phyloP scores from a whole-genome alignment of 2,888 invertebrate genomes.

The Enchytraeus crypticus region DNA sequence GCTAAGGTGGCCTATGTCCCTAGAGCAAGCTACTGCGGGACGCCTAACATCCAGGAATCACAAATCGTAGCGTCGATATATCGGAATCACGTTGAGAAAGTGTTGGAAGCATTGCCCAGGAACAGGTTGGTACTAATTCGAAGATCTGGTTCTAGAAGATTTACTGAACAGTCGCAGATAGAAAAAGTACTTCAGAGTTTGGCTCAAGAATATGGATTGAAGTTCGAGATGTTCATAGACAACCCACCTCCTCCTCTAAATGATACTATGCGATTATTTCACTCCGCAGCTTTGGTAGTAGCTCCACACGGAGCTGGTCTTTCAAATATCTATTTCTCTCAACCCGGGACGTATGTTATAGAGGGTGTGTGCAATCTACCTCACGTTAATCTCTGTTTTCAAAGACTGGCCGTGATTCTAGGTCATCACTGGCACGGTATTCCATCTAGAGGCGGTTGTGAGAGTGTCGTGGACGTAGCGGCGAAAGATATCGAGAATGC shows the following conservation, averaged over 20 bases:
- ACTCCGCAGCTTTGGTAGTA: too few relatives aligned
- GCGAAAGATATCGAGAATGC: background rate
- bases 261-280: too few relatives aligned
- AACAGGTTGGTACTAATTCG: constrained; percentile 10
- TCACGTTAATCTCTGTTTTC: too few relatives aligned
- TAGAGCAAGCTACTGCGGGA: background rate
- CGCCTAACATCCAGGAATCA: background rate
- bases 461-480: background rate
- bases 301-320: too few relatives aligned
- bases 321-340: too few relatives aligned
- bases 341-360: constrained; percentile 11
- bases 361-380: background rate
- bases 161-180: constrained; percentile 7
- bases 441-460: background rate
- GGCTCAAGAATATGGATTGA: background rate
- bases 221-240: constrained; percentile 9
- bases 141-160: constrained; percentile 6
- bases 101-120: background rate
- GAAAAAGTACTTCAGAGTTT: background rate
- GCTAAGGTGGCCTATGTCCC: background rate
- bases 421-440: too few relatives aligned
- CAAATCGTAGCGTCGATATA: background rate
- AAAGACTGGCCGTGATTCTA: too few relatives aligned
- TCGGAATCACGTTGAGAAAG: background rate
- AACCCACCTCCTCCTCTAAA: constrained; percentile 1